Base-by-base conservation (phyloP, 2,113 vertebrate species). In the Eurystomus gularis region DNA sequence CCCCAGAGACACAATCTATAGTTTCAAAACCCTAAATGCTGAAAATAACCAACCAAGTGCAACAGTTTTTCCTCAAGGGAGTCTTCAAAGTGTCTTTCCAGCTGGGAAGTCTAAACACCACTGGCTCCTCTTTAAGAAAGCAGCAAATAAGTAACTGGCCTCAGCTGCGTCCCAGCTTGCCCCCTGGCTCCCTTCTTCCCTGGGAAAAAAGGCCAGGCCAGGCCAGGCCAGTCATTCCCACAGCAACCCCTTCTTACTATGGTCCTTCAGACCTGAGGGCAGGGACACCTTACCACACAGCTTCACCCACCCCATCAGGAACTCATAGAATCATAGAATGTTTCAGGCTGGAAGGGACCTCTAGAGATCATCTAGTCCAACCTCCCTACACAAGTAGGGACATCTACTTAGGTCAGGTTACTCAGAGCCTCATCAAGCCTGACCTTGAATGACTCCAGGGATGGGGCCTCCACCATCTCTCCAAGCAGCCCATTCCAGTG, bases 21-120 rank as follows among this genome's bases (percentile, higher is more conserved):
- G 25, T 52, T 40, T 61, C 16, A 49, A 92, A 87, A 33, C 8
- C 44, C 81, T 52, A 52, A 66, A n/a, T 35, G 48, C 71, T 83
- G 75, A 80, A 86, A 92, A 94, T 54, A 95, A 88, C 33, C 21
- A 95, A 88, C 33, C 21, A 80, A 94, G 44, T 23, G 17, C 28
- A 80, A 85, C 28, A 86, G 42, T 3, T 92, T 76, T 79, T 75
- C 40, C 65, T 79, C 83, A 79, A 89, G 49, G 33, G 91, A 91
- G 29, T 40, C 90, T 93, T 93, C 88, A 83, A 86, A 90, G 58
- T 24, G 42, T 21, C 73, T 91, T 92, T 83, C 55, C 86, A 88
- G 83, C 65, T 91, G 83, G 52, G 55, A 91, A 84, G 37, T 69
- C 83, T 82, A 68, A 94, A 75, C 80, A 89, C 17, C 13, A 69